Base-by-base conservation (phyloP, 2,888 invertebrate species). In the Pheosia gnoma region DNA sequence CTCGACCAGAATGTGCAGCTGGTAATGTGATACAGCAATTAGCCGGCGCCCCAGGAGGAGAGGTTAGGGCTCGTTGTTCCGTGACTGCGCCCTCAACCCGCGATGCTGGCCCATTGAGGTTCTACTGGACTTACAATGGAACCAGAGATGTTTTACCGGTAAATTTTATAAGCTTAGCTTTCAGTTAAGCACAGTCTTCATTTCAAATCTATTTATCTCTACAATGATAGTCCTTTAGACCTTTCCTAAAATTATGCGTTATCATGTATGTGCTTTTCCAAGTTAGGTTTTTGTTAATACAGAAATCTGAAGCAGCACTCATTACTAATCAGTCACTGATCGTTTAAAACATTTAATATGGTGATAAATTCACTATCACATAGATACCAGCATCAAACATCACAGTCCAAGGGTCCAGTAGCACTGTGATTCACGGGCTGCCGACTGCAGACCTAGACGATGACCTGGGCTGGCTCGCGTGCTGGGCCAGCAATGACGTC, bases 121-220 rank as follows among this genome's bases (percentile, higher is more conserved):
- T 97, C 86, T 97, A 96, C 73, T 97, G 97, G 97, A 97, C 97
- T 10, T 97, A 96, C 84, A 97, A 97, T 84, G 96, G 96, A 41
- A 96, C 96, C 45, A 95, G 95, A 70, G 96, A 96, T 82, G 97
- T 97, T 59, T 93, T 96, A 64, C 96, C 97, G 64, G 96, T 97
- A 82, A 87, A 92, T 66, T 25, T 25, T 25, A 25, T 25, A 0
- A 25, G 25, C 25, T 25, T 25, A 25, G 25, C 25, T 25, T 25
- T 25, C 2, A 25, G 25, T 25, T 25, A 25, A 25, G 25, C 25
- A 25, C 25, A 25, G 25, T 25, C 25, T 25, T 25, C 25, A 25
- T 25, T 1, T 25, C 25, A 25, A 25, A 25, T 25, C 25, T 25
- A 25, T 1, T 25, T 25, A 25, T 25, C 25, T 25, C 25, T 25